Percentiles rank a stretch among this genome's conserved stretches.
Evolutionary conservation across 2,888 invertebrate genomes (phyloP).

Genomic region (Disparrhopalites patrizii): DNA sequence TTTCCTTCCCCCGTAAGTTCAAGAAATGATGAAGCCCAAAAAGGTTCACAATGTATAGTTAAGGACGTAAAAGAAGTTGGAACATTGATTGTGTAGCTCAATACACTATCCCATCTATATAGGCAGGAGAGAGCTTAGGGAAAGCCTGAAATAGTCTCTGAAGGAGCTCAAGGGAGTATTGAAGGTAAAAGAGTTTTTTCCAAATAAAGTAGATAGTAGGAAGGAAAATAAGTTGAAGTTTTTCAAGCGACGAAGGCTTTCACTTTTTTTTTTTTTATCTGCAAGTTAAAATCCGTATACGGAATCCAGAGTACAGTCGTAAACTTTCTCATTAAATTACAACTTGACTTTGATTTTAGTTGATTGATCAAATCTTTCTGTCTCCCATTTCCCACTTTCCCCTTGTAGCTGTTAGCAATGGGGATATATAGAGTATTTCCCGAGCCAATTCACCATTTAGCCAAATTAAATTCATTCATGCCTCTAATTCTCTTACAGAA

Average conservation of each 20-base stretch:
- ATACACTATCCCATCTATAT: too few species aligned
- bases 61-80: too few species aligned
- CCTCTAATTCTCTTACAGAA: not conserved
- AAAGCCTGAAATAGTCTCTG: not conserved
- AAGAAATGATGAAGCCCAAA: too few species aligned
- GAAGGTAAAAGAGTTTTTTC: not conserved
- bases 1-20: too few species aligned
- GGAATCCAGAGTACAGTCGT: too few species aligned
- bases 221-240: not conserved
- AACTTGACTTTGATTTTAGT: constrained; percentile 33
- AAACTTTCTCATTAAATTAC: constrained; percentile 33
- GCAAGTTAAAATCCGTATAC: too few species aligned
- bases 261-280: not conserved
- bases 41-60: too few species aligned
- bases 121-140: too few species aligned
- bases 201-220: not conserved
- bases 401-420: not conserved
- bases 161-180: not conserved
- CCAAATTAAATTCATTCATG: constrained; percentile 20
- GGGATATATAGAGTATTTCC: not conserved
- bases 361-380: constrained; percentile 31
- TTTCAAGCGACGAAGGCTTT: not conserved
- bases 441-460: constrained; percentile 9
- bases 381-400: not conserved
- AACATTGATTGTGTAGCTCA: too few species aligned